Base-by-base conservation (phyloP, 2,888 invertebrate genomes). In the Melanchra persicariae region DNA sequence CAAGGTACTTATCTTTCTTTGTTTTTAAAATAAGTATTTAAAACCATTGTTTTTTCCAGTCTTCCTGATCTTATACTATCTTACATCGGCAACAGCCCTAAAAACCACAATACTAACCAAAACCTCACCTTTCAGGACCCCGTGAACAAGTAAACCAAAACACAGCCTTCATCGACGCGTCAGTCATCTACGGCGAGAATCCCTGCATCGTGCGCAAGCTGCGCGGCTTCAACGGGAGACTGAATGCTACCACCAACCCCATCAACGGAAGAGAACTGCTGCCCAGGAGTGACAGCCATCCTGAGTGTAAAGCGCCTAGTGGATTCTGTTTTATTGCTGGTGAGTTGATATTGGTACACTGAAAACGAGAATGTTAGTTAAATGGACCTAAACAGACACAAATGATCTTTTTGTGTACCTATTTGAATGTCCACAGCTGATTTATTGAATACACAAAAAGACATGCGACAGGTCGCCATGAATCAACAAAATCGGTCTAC, bases 131-230 rank as follows among this genome's bases (percentile, higher is more conserved):
- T 61, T 9, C 87, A 96, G 98, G 99, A 15, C 98, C 98, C 0
- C 97, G 99, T 72, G 99, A 99, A 87, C 99, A 99, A 95, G 97
- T 99, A 22, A 99, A 99, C 92, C 98, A 99, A 90, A 99, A 99
- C 89, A 98, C 99, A 0, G 98, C 98, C 0, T 99, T 97, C 93
- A 95, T 99, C 66, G 99, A 99, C 88, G 98, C 96, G 0, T 99
- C 99, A 0, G 98, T 98, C 79, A 96, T 99, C 34, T 99, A 99
- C 88, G 99, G 99, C 0, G 98, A 99, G 89, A 98, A 98, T 87
- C 96, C 96, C 2, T 99, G 99, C 89, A 97, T 98, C 45, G 97
- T 97, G 0, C 96, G 97, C 52, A 97, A 97, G 66, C 95, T 99
- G 37, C 97, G 98, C 59, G 97, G 98, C 0, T 97, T 97, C 88